phyloP scores from a whole-genome alignment of 2,113 vertebrate genomes.

The Scomber scombrus region DNA sequence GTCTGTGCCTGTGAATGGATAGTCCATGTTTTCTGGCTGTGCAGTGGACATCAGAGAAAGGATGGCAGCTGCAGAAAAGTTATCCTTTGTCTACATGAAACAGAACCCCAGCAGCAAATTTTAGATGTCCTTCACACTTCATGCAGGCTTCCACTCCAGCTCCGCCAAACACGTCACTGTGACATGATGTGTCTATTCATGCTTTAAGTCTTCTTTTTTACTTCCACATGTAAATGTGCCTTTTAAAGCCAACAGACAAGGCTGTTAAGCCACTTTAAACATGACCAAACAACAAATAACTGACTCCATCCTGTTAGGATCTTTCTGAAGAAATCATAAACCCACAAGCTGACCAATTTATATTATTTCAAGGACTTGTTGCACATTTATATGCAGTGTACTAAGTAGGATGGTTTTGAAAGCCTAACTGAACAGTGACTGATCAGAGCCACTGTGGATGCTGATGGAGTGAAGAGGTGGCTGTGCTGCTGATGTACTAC shows the following conservation, averaged over 20 bases:
- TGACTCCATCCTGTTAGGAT: not conserved
- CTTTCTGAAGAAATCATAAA: not conserved
- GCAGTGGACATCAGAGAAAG: not conserved
- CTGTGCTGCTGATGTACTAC: no score
- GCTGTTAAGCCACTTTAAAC: not conserved
- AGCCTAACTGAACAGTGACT: no score
- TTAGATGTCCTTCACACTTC: not conserved
- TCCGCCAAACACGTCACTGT: not conserved
- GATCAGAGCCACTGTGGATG: no score
- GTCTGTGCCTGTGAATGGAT: not conserved
- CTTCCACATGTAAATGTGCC: not conserved
- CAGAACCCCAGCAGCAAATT: not conserved
- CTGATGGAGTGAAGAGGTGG: no score
- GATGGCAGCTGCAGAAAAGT: not conserved
- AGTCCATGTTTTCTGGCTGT: not conserved
- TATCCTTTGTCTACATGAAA: not conserved
- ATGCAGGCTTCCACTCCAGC: not conserved
- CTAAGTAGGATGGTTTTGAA: no score
- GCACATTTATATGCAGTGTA: no score
- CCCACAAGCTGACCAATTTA: no score
- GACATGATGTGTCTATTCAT: conserved; percentile 1
- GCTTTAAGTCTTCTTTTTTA: not conserved
- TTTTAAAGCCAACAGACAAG: not conserved
- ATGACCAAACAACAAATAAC: not conserved
- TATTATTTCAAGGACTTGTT: no score